phyloP scores from a whole-genome alignment of 1,140 invertebrate genomes.

The Solenopsis fugax region DNA sequence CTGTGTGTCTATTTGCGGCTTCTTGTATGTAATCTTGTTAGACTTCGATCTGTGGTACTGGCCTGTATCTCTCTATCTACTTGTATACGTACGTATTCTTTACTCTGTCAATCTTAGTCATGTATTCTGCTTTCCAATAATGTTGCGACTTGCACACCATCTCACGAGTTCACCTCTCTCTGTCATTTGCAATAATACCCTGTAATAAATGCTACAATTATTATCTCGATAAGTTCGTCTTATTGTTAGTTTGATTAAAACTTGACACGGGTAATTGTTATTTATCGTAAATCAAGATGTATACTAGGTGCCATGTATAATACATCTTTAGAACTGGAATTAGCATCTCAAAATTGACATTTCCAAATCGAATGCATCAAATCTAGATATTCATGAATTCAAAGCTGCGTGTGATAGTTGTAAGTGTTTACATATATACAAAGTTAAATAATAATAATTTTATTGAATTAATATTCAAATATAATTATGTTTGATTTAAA shows the following conservation, averaged over 20 bases:
- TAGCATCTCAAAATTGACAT: background rate
- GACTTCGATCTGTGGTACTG: slow-evolving; percentile 73
- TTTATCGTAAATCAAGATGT: slow-evolving; percentile 14
- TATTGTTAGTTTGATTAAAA: background rate
- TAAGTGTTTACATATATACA: background rate
- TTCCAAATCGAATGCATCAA: background rate
- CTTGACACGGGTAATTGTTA: slow-evolving; percentile 3
- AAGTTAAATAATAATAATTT: slow-evolving; percentile 13
- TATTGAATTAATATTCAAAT: background rate
- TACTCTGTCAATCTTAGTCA: slow-evolving; percentile 76
- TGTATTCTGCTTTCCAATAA: slow-evolving; percentile 58
- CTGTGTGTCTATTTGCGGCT: slow-evolving; percentile 62
- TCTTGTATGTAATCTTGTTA: slow-evolving; percentile 64
- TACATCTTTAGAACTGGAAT: background rate
- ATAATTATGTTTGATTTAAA: slow-evolving; percentile 3
- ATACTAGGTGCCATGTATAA: slow-evolving; percentile 7
- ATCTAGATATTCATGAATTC: background rate
- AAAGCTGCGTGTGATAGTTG: background rate
- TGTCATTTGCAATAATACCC: slow-evolving; percentile 34
- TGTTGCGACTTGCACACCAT: slow-evolving; percentile 20
- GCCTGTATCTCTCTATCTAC: slow-evolving; percentile 81
- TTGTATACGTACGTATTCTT: slow-evolving; percentile 84
- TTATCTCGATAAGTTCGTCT: slow-evolving; percentile 1
- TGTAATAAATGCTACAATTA: slow-evolving; percentile 25
- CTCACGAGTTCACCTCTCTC: slow-evolving; percentile 22